phyloP scores from a whole-genome alignment of 2,797 vertebrate genomes.

The Arrhamphus sclerolepis region DNA sequence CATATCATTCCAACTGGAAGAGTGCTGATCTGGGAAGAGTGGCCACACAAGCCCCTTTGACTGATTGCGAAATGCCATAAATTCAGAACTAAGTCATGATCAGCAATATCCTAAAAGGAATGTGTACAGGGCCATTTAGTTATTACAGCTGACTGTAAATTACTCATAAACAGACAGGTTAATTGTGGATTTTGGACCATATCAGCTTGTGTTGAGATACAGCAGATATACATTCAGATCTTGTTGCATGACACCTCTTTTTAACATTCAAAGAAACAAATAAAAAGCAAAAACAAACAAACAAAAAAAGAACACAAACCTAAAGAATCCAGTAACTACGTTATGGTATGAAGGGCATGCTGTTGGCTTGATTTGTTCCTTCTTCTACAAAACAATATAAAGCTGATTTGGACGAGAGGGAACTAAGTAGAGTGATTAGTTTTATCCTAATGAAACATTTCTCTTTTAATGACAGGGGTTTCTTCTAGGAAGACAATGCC shows the following conservation, averaged over 20 bases:
- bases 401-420: too few relatives aligned
- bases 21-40: constrained; percentile 40
- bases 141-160: neutral
- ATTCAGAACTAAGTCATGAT: constrained; percentile 1
- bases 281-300: neutral
- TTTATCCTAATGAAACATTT: too few relatives aligned
- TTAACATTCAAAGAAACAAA: neutral
- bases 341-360: too few relatives aligned
- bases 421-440: too few relatives aligned
- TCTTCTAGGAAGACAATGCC: too few relatives aligned
- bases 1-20: constrained; percentile 34
- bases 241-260: too few relatives aligned
- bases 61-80: constrained; percentile 11
- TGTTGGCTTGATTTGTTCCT: too few relatives aligned
- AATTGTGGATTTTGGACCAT: neutral
- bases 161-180: neutral
- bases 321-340: too few relatives aligned
- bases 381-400: too few relatives aligned
- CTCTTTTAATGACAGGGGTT: too few relatives aligned
- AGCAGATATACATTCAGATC: neutral
- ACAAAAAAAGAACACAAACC: neutral
- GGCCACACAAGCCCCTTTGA: constrained; percentile 11
- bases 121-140: neutral
- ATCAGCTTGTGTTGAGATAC: neutral
- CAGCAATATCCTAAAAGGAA: neutral